A percentile compares a stretch with the other conserved stretches of the same genome.
phyloP scores from a whole-genome alignment of 2,888 invertebrate genomes.

The Trileptium ribeirensis region DNA sequence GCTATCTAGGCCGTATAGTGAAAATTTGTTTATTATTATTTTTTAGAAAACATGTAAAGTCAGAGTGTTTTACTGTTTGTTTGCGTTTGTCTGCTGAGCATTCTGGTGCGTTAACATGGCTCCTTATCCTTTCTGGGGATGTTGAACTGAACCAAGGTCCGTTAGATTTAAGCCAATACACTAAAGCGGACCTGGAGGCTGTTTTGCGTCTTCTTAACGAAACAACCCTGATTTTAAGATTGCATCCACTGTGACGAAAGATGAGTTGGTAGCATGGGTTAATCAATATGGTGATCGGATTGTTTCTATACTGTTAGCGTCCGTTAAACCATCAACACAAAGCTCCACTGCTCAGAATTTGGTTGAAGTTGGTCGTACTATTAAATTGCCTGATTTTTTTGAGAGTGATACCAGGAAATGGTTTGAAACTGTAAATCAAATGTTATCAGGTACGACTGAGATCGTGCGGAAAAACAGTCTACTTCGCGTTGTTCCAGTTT shows the following conservation, averaged over 20 bases:
- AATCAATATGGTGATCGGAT: not conserved
- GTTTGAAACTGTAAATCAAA: not conserved
- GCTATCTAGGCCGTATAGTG: not conserved
- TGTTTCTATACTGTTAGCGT: not conserved
- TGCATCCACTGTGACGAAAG: not conserved
- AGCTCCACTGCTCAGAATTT: not conserved
- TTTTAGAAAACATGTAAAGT: not conserved
- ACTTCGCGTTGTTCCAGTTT: not conserved
- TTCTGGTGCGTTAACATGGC: not conserved
- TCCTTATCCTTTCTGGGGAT: not conserved
- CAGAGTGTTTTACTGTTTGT: not conserved
- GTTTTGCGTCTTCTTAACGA: not conserved
- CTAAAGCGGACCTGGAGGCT: not conserved
- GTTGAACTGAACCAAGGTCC: not conserved
- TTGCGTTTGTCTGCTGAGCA: not conserved
- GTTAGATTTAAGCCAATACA: not conserved
- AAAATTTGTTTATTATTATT: not conserved
- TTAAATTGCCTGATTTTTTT: not conserved
- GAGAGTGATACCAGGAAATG: not conserved
- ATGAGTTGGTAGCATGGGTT: not conserved
- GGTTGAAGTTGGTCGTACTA: not conserved
- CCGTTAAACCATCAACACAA: not conserved
- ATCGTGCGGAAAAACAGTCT: not conserved
- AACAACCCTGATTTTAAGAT: not conserved
- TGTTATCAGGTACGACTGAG: not conserved